phyloP scores from a whole-genome alignment of 2,888 invertebrate species.

The Dynastes maya region DNA sequence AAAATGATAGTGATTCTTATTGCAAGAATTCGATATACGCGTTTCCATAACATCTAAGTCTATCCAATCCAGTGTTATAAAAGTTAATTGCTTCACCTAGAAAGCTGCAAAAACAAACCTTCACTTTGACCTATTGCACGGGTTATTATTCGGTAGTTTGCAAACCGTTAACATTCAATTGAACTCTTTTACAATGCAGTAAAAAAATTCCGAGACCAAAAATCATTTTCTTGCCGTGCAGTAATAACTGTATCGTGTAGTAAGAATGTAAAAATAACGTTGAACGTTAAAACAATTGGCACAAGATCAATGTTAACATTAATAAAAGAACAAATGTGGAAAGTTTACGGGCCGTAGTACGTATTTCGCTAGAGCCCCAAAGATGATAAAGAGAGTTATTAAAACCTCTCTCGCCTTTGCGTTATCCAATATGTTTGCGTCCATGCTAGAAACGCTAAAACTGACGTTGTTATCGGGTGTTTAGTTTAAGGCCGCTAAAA shows the following conservation, averaged over 20 bases:
- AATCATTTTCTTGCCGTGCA: not conserved
- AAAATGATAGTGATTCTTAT: too few relatives aligned
- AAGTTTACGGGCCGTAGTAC: not conserved
- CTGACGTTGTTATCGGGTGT: not conserved
- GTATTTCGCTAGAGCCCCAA: not conserved
- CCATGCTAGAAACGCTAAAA: not conserved
- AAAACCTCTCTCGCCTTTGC: constrained; percentile 16
- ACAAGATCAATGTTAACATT: constrained; percentile 40
- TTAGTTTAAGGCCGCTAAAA: constrained; percentile 9
- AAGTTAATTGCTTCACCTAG: too few relatives aligned
- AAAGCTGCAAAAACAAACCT: not conserved
- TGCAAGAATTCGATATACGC: too few relatives aligned
- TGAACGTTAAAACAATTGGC: constrained; percentile 24
- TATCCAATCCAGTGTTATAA: too few relatives aligned
- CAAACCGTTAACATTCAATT: not conserved
- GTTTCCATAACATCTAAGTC: too few relatives aligned
- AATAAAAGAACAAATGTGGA: constrained; percentile 32
- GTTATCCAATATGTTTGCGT: constrained; percentile 33
- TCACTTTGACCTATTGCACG: constrained; percentile 5
- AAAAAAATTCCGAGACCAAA: not conserved
- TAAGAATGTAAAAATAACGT: constrained; percentile 24
- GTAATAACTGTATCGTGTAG: not conserved
- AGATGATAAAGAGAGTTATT: constrained; percentile 27
- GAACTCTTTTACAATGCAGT: not conserved
- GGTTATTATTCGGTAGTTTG: not conserved